Evolutionary conservation across 2,888 invertebrate species (phyloP).

Genomic region (Mythimna albipuncta): DNA sequence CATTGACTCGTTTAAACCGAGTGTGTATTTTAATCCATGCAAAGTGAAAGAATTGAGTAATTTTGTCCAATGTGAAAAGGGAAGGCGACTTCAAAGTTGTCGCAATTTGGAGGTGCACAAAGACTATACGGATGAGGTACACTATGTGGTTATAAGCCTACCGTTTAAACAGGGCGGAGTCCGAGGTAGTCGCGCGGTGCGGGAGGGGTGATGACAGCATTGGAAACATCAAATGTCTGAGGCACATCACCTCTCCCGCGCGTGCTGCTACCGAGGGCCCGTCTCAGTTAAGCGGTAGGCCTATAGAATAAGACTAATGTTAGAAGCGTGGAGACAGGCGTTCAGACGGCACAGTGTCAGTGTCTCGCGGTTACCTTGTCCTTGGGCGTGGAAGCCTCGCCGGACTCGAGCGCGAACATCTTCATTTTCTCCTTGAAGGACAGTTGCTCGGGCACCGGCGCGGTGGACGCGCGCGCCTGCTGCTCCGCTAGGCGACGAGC

Average conservation of each 20-base stretch:
- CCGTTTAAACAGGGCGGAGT: not conserved
- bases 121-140: conserved; percentile 60
- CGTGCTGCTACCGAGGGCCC: not conserved
- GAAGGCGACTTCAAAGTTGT: conserved; percentile 47
- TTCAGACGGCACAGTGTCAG: conserved; percentile 27
- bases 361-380: conserved; percentile 92
- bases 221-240: not conserved
- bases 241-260: not conserved
- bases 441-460: conserved; percentile 96
- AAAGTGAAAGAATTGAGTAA: conserved; percentile 35
- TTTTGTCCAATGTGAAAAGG: conserved; percentile 31
- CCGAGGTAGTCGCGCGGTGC: not conserved
- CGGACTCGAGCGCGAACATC: conserved; percentile 99
- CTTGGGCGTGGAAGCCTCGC: conserved; percentile 97
- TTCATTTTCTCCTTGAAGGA: conserved; percentile 99
- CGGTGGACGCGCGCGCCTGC: conserved; percentile 92
- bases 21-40: conserved; percentile 52
- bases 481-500: conserved; percentile 96
- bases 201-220: not conserved
- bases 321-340: conserved; percentile 36
- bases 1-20: conserved; percentile 55
- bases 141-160: conserved; percentile 44
- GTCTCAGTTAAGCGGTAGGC: conserved; percentile 1
- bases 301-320: conserved; percentile 45
- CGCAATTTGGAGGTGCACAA: conserved; percentile 51